Evolutionary conservation across 2,888 invertebrate species (phyloP), one percentile per base, ranked within the genome.

Genomic region (Biston betularia): DNA sequence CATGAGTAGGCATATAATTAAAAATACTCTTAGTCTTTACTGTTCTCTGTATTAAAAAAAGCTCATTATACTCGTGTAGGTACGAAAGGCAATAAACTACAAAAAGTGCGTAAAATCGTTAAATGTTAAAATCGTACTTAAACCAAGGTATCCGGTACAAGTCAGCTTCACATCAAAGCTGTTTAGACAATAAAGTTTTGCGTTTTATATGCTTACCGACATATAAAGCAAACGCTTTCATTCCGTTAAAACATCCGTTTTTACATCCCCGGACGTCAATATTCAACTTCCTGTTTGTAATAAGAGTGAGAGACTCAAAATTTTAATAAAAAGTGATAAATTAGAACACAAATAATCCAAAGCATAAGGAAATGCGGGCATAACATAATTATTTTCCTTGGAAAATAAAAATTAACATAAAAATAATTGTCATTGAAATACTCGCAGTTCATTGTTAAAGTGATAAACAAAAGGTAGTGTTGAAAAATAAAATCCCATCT

Each of bases 251-350:
- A 53, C 52, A 38, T 34, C 15, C n/a, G 9, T 35, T n/a, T 38
- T 53, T n/a, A 35, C 6, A 44, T 55, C 55, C n/a, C 33, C n/a
- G 55, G 44, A 44, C 38, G 35, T 9, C n/a, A 40, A 24, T 42
- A 44, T 55, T 44, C 44, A 34, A 11, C 44, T 55, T 44, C 55
- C 44, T 44, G 55, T 55, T 55, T 55, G 55, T 55, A 55, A 52
- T 52, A 52, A 52, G 14, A n/a, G 6, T 52, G n/a, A n/a, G n/a
- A n/a, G 34, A 42, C 9, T 10, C 6, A 15, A 6, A 9, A 48
- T 10, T 10, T 15, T 14, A 48, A 48, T 14, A 48, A 48, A 24
- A 24, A 46, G 10, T 42, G 44, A n/a, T 12, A 44, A n/a, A n/a
- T 44, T 6, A n/a, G n/a, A 48, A 24, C 15, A 7, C 24, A 24